Evolutionary conservation across 35 echinoderm and acorn worm genomes (phyloP).

Genomic region (Hemicentrotus pulcherrimus): DNA sequence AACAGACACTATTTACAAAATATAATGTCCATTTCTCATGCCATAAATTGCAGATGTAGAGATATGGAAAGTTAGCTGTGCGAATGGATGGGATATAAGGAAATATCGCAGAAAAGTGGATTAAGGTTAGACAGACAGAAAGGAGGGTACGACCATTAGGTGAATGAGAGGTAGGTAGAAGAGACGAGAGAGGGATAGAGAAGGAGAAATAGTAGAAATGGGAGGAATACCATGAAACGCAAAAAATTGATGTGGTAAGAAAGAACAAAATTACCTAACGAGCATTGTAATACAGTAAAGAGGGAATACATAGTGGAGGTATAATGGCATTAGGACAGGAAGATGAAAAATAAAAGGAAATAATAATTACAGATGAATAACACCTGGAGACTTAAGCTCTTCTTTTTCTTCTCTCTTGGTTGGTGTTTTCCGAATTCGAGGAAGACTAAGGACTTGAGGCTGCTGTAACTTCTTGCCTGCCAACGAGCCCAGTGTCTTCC

Average conservation of each 20-base stretch:
- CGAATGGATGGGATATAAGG: no score
- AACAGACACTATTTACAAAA: no score
- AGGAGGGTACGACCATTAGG: neutral
- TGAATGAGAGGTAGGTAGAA: neutral
- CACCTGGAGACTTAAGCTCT: conserved; percentile 61
- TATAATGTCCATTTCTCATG: no score
- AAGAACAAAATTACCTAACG: no score
- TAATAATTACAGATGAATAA: conserved; percentile 84
- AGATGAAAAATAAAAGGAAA: neutral
- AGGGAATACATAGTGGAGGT: no score
- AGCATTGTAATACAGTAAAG: no score
- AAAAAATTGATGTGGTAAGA: neutral
- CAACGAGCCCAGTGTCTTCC: conserved; percentile 71
- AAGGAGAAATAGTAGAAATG: neutral
- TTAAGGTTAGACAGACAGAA: neutral
- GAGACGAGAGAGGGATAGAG: neutral
- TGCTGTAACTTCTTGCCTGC: conserved; percentile 75
- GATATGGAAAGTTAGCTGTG: no score
- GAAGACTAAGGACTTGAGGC: conserved; percentile 68
- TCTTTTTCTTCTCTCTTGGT: conserved; percentile 76
- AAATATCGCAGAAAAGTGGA: neutral
- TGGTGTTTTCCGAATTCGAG: conserved; percentile 72
- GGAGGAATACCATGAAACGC: neutral
- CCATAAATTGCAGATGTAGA: no score
- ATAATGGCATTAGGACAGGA: no score